phyloP scores from a whole-genome alignment of 2,888 invertebrate genomes.

The Odontocolon sp. region DNA sequence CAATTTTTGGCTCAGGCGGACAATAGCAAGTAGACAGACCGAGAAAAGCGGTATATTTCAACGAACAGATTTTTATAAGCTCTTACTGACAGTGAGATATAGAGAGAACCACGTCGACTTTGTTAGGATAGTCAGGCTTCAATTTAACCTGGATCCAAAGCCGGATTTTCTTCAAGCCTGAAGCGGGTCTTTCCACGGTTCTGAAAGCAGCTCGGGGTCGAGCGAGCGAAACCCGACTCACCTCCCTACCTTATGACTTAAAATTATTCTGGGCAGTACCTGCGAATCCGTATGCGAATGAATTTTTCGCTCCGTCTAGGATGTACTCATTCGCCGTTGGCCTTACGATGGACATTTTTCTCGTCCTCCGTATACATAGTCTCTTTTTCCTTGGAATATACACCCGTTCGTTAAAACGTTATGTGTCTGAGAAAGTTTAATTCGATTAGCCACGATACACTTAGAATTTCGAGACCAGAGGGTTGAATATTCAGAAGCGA shows the following conservation, averaged over 20 bases:
- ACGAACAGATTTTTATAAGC: neutral
- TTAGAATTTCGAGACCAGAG: slow-evolving; percentile 39
- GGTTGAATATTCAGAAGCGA: neutral
- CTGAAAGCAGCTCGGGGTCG: slow-evolving; percentile 21
- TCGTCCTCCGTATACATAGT: neutral
- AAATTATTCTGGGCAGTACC: slow-evolving; percentile 43
- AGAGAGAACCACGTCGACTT: neutral
- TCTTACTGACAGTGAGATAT: neutral
- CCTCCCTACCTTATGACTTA: slow-evolving; percentile 17
- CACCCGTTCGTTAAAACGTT: slow-evolving; percentile 16
- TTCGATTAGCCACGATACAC: slow-evolving; percentile 12
- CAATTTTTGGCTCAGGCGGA: no score
- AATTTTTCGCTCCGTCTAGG: slow-evolving; percentile 35
- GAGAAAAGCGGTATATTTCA: neutral
- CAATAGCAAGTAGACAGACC: neutral
- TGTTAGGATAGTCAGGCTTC: slow-evolving; percentile 12
- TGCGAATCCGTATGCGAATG: slow-evolving; percentile 42
- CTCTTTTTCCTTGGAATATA: slow-evolving; percentile 17
- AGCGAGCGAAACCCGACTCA: neutral
- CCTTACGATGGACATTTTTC: neutral
- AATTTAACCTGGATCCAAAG: slow-evolving; percentile 48
- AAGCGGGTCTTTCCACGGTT: slow-evolving; percentile 20
- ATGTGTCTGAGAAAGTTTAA: slow-evolving; percentile 19
- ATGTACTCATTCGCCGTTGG: slow-evolving; percentile 22
- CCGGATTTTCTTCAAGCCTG: slow-evolving; percentile 18